Evolutionary conservation across 2,888 invertebrate species (phyloP).

Genomic region (Sisyra terminalis): DNA sequence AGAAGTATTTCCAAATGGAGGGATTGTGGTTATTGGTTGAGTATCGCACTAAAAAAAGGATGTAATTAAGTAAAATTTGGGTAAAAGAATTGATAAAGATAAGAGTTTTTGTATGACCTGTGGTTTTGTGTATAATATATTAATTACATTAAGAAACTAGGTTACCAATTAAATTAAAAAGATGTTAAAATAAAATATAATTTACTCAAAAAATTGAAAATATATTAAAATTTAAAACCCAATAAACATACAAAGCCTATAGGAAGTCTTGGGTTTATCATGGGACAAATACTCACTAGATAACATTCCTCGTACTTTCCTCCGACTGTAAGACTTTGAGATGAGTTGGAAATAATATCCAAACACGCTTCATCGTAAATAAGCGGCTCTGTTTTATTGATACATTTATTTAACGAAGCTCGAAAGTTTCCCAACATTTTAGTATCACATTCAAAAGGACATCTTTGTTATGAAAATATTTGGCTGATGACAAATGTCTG

Average conservation of each 20-base stretch:
- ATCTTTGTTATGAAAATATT: no score
- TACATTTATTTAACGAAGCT: slow-evolving; percentile 15
- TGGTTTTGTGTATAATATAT: no score
- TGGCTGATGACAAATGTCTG: no score
- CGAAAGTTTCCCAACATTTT: neutral
- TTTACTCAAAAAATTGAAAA: no score
- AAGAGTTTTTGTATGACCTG: no score
- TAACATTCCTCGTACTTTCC: slow-evolving; percentile 26
- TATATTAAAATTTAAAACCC: no score
- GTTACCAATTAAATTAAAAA: no score
- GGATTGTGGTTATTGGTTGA: slow-evolving; percentile 18
- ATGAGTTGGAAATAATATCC: slow-evolving; percentile 21
- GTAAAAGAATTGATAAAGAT: no score
- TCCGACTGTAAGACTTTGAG: slow-evolving; percentile 17
- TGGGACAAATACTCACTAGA: neutral
- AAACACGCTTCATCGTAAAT: slow-evolving; percentile 26
- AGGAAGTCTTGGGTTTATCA: neutral
- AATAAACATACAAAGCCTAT: no score
- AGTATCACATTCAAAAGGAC: no score
- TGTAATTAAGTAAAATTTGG: neutral
- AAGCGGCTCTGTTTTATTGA: slow-evolving; percentile 16
- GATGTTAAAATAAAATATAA: no score
- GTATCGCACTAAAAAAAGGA: slow-evolving; percentile 19
- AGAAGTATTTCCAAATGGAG: slow-evolving; percentile 17
- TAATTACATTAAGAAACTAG: no score